These are phyloP conservation scores for Psix sp. DNA, from an alignment of 1,140 invertebrate genomes.

Conservation along the genomic window DNA sequence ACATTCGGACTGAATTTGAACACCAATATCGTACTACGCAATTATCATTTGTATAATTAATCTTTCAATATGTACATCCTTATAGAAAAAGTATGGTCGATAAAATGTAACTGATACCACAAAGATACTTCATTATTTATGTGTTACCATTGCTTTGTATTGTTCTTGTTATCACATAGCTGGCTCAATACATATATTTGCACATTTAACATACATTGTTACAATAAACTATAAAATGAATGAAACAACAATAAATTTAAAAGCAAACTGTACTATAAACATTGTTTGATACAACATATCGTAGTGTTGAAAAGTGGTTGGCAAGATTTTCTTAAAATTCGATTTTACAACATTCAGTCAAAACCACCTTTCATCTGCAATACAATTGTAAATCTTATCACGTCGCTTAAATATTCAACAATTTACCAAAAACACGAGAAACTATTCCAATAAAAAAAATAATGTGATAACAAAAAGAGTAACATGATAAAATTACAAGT, in stretches of 20 bases:
- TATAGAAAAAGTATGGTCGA: too few species aligned
- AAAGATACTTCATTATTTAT: constrained; percentile 65
- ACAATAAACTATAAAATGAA: constrained; percentile 75
- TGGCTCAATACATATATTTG: constrained; percentile 56
- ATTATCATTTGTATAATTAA: too few species aligned
- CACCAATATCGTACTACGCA: too few species aligned
- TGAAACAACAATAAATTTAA: constrained; percentile 72
- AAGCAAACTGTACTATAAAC: constrained; percentile 37
- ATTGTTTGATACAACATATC: constrained; percentile 45
- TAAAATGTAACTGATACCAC: too few species aligned
- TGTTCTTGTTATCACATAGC: constrained; percentile 66
- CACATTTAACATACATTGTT: constrained; percentile 70
- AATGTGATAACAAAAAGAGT: constrained; percentile 20
- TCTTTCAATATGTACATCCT: too few species aligned
- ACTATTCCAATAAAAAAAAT: constrained; percentile 24
- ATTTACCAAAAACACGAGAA: constrained; percentile 26
- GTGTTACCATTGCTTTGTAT: constrained; percentile 60
- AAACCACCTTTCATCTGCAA: constrained; percentile 20
- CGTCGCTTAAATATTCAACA: constrained; percentile 34
- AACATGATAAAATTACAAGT: constrained; percentile 20
- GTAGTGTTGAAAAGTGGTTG: constrained; percentile 41
- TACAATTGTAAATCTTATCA: constrained; percentile 25
- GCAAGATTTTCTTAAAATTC: constrained; percentile 35
- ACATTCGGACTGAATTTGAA: too few species aligned
- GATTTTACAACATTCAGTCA: constrained; percentile 24